Percentiles rank a stretch among this genome's conserved stretches.
phyloP scores from a whole-genome alignment of 2,888 invertebrate genomes.

The Papilio gigon region DNA sequence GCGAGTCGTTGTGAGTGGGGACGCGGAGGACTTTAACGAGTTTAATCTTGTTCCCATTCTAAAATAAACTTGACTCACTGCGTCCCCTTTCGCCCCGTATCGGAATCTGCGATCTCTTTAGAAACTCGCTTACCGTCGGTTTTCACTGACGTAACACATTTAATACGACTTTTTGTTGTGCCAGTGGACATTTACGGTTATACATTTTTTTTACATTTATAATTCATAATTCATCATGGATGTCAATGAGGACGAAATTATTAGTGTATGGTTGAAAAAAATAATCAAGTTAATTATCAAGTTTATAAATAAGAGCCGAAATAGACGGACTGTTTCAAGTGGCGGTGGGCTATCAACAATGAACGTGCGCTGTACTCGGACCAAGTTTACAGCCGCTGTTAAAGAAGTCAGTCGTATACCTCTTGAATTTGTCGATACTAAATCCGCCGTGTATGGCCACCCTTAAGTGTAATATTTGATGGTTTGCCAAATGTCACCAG shows the following conservation, averaged over 20 bases:
- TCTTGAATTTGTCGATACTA: no score
- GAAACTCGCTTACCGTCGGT: neutral
- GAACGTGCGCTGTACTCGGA: neutral
- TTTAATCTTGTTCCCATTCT: constrained; percentile 16
- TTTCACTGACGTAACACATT: neutral
- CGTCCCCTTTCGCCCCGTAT: constrained; percentile 12
- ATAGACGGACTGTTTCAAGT: neutral
- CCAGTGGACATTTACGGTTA: neutral
- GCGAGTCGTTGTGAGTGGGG: constrained; percentile 7
- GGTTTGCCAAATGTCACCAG: neutral
- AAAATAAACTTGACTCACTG: constrained; percentile 13
- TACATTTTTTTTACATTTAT: no score
- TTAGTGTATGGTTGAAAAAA: no score
- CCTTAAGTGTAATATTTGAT: neutral
- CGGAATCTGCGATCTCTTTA: neutral
- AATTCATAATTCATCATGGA: no score
- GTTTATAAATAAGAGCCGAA: neutral
- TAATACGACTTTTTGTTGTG: no score
- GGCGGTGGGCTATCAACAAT: neutral
- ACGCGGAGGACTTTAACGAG: constrained; percentile 22
- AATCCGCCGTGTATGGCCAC: neutral
- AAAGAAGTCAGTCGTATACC: no score
- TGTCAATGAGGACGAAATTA: no score
- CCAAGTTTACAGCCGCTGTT: no score
- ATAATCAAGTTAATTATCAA: neutral